Evolutionary conservation across 2,797 vertebrate genomes (phyloP), one percentile per base, ranked within the genome.

Genomic region (Pseudochaenichthys georgianus): DNA sequence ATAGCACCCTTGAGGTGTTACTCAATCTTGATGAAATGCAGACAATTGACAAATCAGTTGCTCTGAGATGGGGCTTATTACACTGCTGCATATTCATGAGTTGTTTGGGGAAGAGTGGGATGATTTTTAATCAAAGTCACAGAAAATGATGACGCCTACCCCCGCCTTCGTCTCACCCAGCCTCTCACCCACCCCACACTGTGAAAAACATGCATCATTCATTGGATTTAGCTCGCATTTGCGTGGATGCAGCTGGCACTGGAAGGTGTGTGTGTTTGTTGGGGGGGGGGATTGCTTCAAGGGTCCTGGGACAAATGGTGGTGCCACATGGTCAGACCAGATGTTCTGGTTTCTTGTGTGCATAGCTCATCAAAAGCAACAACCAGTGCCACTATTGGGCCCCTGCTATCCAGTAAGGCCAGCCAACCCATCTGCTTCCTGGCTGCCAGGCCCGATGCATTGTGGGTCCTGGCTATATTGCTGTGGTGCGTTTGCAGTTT

Each of bases 121-220:
- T 88, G 87, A 86, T 94, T 96, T 96, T 96, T 96, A 96, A 97
- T 97, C 95, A 96, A 95, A 96, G 96, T 93, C 88, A 75, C 90
- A 93, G 94, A 88, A 83, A 92, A 92, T 92, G 91, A 93, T 91
- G 83, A 57, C 75, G 78, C 70, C 63, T 75, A 57, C 65, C 46
- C 61, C 65, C 19, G 23, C 61, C 50, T 64, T 17, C 65, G 19
- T 59, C 55, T 48, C 70, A 53, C 65, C 55, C 74, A 50, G 69
- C 68, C 74, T 80, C 73, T 80, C 77, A 64, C 64, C 63, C 34
- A 38, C 34, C 34, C 68, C 75, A 73, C 46, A 19, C 69, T 58
- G 66, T 74, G 80, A 89, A 89, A 78, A 89, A 89, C 88, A 93
- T 96, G 95, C 95, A 96, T 96, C 95, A 97, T 97, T 95, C 93